Evolutionary conservation across 2,888 invertebrate genomes (phyloP), one percentile per base, ranked within the genome.

Genomic region (Pristionchus exspectatus): DNA sequence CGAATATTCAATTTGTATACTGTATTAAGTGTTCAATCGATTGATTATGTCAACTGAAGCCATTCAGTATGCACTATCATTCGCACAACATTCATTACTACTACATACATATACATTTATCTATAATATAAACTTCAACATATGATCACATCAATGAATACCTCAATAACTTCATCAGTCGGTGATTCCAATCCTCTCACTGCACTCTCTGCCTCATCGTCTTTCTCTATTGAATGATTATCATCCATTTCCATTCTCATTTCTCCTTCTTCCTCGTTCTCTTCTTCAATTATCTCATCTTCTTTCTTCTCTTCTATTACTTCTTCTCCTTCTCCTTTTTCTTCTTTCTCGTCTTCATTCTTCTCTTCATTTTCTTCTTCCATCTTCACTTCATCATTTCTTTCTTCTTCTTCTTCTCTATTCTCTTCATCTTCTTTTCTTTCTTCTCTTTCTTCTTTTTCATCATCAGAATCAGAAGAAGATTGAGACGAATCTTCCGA

Each of bases 121-220:
- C 44, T 50, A 50, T 50, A 7, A 50, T 9, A 50, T 50, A 38
- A 50, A n/a, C n/a, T 50, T 10, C 44, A 50, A 50, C 44, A 50
- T 50, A 50, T 50, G 10, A 50, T 50, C 7, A 50, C 44, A 50
- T 50, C 7, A 50, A 50, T 50, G 44, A 16, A 63, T 27, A 66
- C 63, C 69, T 44, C 69, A 21, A 87, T 38, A 24, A 44, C 38
- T 30, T 87, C 66, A 44, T 85, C 59, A 30, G 16, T 38, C 12
- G 27, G 27, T 30, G 18, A 18, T 59, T 85, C 87, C 14, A 87
- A 24, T 44, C 69, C 87, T 54, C 87, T 88, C 27, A 88, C 50
- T 69, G 88, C 72, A n/a, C 74, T 74, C 27, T 69, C 88, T 16
- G 74, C 88, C 30, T 74, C 88, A 44, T 72, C 88, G 24, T 88